phyloP scores from a whole-genome alignment of 2,797 vertebrate species.

The Calcarius lapponicus region DNA sequence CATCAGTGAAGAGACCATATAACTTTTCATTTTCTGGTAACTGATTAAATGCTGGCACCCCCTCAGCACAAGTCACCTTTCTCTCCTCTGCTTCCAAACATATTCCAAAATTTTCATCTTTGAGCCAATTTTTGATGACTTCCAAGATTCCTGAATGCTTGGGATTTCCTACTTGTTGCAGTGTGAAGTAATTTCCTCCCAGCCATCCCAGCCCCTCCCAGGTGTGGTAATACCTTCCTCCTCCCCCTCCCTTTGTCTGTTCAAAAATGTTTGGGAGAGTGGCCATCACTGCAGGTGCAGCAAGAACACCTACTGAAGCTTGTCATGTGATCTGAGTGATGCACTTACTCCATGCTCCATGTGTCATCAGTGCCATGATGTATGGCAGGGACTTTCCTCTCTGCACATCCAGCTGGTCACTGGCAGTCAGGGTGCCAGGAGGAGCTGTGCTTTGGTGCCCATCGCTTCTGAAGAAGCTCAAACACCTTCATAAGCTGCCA shows the following conservation, averaged over 20 bases:
- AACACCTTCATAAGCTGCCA: background rate
- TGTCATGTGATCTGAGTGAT: background rate
- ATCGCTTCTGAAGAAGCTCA: background rate
- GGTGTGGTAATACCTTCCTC: too few species aligned
- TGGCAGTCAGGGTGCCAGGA: background rate
- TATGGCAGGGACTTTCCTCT: too few species aligned
- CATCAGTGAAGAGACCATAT: background rate
- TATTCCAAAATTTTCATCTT: background rate
- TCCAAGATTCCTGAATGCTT: background rate
- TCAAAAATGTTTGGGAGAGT: too few species aligned
- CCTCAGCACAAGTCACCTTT: background rate
- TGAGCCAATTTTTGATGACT: background rate
- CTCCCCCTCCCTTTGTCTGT: too few species aligned
- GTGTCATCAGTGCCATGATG: background rate
- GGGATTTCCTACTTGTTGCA: too few species aligned
- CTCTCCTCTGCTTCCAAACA: background rate
- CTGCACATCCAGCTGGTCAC: background rate
- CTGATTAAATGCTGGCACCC: background rate
- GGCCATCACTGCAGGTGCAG: too few species aligned
- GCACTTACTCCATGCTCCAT: background rate
- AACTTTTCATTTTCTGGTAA: background rate
- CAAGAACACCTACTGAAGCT: too few species aligned
- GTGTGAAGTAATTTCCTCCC: too few species aligned
- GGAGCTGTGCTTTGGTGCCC: background rate
- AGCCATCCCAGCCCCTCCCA: too few species aligned